Evolutionary conservation across 2,888 invertebrate species (phyloP).

Genomic region (Yponomeuta malinellus): DNA sequence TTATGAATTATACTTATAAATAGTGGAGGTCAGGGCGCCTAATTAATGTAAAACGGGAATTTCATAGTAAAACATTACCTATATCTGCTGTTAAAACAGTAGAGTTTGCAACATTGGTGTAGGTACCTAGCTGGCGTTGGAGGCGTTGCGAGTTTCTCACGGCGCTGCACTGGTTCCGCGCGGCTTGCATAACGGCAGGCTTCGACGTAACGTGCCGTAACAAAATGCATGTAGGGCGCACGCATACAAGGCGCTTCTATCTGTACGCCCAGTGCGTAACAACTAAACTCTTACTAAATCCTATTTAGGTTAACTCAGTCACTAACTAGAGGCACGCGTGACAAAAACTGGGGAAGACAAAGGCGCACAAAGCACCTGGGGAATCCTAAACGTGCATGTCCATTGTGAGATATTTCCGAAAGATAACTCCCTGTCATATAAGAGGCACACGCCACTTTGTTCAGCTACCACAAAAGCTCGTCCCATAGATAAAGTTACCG

Average conservation of each 20-base stretch:
- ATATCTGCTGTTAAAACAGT: no score
- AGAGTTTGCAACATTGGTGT: no score
- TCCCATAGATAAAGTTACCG: slow-evolving; percentile 48
- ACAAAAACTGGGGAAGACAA: neutral
- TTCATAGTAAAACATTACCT: no score
- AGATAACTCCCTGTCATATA: neutral
- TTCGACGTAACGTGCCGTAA: slow-evolving; percentile 64
- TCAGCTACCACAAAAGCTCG: slow-evolving; percentile 55
- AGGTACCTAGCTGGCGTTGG: no score
- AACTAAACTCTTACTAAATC: slow-evolving; percentile 10
- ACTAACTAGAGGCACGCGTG: slow-evolving; percentile 9
- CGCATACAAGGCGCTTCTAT: slow-evolving; percentile 31
- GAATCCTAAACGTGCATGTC: neutral
- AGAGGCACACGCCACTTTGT: slow-evolving; percentile 51
- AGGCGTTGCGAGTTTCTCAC: slow-evolving; percentile 58
- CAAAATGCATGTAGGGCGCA: slow-evolving; percentile 68
- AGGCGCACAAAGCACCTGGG: neutral
- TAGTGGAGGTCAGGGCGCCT: no score
- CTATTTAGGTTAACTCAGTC: slow-evolving; percentile 6
- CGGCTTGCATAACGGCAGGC: slow-evolving; percentile 59
- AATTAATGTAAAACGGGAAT: no score
- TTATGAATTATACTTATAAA: no score
- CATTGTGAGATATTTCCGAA: neutral
- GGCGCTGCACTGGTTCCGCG: slow-evolving; percentile 44
- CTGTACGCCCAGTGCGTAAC: slow-evolving; percentile 5